Evolutionary conservation across 2,113 vertebrate species (phyloP).

Genomic region (Orycteropus afer): DNA sequence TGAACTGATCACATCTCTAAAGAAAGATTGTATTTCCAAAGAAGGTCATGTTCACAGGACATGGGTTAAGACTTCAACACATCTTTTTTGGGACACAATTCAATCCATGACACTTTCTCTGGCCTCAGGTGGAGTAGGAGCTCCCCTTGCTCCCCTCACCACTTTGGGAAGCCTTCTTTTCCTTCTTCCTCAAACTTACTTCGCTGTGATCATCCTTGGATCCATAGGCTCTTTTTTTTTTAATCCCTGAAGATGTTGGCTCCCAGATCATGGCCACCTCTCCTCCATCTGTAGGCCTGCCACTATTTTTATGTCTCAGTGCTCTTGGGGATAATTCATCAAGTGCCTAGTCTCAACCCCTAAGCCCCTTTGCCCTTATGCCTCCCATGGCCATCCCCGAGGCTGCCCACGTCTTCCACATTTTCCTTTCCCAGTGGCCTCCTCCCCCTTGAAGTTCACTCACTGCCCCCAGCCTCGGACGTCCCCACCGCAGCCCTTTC

Average conservation of each 20-base stretch:
- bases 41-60: no score
- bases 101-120: background rate
- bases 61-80: no score
- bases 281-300: no score
- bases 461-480: background rate
- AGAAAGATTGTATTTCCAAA: no score
- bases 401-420: background rate
- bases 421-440: background rate
- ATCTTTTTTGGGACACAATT: background rate
- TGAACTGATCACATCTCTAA: no score
- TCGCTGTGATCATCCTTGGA: accelerated
- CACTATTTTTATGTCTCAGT: background rate
- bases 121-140: background rate
- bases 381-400: background rate
- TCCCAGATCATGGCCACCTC: no score
- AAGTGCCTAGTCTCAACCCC: background rate
- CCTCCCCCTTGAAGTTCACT: no score
- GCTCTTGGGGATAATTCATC: background rate
- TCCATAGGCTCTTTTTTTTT: background rate
- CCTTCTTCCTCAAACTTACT: background rate
- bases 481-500: background rate
- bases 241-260: background rate
- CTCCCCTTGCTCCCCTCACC: background rate
- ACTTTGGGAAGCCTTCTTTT: no score
- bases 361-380: background rate